Base-by-base conservation (phyloP, 2,797 vertebrate species). In the Chelmon rostratus region DNA sequence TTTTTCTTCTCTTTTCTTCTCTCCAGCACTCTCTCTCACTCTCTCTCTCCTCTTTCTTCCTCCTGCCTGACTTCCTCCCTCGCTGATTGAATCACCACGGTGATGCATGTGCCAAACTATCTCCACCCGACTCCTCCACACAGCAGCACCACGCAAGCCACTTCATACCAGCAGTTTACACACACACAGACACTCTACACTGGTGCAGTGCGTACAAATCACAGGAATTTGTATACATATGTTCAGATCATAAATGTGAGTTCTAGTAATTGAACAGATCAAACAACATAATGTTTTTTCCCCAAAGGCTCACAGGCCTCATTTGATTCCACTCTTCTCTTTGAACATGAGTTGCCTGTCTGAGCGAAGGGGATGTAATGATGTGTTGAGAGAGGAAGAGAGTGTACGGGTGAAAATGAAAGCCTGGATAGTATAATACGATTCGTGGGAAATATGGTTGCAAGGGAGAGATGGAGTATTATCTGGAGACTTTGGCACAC, bases 31-130 rank as follows among this genome's bases (percentile, higher is more conserved):
- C 82, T 57, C 81, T 71, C 66, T 78, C 68, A 79, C 61, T 66
- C 78, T 56, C 82, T 76, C 83, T 82, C 76, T 72, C 40, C 46
- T 58, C 66, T 82, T 79, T 85, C 78, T 86, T 88, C 79, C 85
- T 89, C 75, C 86, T 88, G 73, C 73, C 85, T 88, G 85, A 90
- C 91, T 90, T 89, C 92, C 90, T 93, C 91, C 93, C 91, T 94
- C 91, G 84, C 91, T 91, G 79, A 82, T 89, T 93, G 93, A 94
- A 94, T 94, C 93, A 95, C 90, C 93, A 92, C 91, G 31, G 86
- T 86, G 91, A 92, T 93, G 83, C 84, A 86, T 91, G 89, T 92
- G 92, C 91, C 92, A 94, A 93, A 84, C 91, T 69, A 87, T 93
- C 88, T 91, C 90, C 83, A 81, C 88, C 90, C 78, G 78, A 92